Base-by-base conservation (phyloP, 1,140 invertebrate species). In the Scaptomyza graminum region DNA sequence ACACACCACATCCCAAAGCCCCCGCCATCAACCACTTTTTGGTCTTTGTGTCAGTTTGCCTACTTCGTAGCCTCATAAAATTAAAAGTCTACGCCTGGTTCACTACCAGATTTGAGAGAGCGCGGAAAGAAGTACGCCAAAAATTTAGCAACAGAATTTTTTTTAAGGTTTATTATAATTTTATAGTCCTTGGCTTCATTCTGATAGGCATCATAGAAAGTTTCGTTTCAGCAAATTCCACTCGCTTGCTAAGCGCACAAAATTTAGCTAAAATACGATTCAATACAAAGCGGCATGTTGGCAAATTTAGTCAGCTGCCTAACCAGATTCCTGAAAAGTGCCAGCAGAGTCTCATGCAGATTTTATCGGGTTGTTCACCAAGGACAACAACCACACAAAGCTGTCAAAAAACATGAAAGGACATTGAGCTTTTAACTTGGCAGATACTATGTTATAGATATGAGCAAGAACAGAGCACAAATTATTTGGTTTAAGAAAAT, bases 71-170 rank as follows among this genome's bases (percentile, higher is more conserved):
- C 54, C 28, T 60, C 72, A 65, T 74, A 71, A 74, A 74, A 74
- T 74, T 74, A 74, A 74, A 71, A 70, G 72, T 67, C 67, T 51
- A 67, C 70, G 70, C 70, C 57, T 74, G 71, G 44, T 74, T 74
- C 70, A 74, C 54, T 62, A 65, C 55, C 43, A 12, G 44, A 55
- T n/a, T 7, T 11, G 44, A 50, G 5, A 51, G 43, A 43, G 15
- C 18, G 18, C 2, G 18, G 18, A 22, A 43, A 51, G 28, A 28
- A 60, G 46, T 70, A 74, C 50, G 66, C 51, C 13, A 52, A 69
- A 74, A 69, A 55, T 61, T 73, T 63, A 13, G 9, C 22, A 54
- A 41, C 18, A 34, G 16, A 57, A 44, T 61, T 41, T 66, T 22
- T 18, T 18, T 12, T 43, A 51, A 51, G 62, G 37, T 54, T 67